A percentile compares a stretch with the other conserved stretches of the same genome.
Evolutionary conservation across 2,797 vertebrate genomes (phyloP).

Genomic region (Rousettus madagascariensis): DNA sequence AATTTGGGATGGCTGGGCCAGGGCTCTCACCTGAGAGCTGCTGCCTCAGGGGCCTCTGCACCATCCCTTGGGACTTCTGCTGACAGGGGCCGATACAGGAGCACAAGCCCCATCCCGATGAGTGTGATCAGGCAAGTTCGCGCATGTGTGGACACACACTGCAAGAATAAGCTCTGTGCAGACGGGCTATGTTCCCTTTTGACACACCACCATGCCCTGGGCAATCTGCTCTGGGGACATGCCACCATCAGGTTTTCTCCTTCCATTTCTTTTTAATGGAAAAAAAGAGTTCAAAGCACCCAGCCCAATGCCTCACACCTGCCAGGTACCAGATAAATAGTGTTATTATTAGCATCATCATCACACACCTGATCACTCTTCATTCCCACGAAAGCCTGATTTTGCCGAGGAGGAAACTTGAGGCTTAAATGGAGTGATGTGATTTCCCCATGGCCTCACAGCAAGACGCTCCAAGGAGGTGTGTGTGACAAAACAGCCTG

Average conservation of each 20-base stretch:
- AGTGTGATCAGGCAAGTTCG: background rate
- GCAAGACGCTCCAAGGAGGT: background rate
- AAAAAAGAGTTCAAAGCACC: constrained; percentile 30
- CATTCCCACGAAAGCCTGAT: constrained; percentile 3
- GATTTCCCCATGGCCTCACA: background rate
- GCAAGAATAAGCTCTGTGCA: background rate
- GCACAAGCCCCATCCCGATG: background rate
- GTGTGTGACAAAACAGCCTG: background rate
- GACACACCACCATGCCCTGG: background rate
- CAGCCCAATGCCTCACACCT: constrained; percentile 34
- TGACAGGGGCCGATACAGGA: fast-evolving
- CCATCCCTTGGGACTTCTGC: background rate
- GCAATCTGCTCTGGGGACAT: background rate
- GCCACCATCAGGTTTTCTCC: background rate
- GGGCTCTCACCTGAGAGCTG: background rate
- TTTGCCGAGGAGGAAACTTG: background rate
- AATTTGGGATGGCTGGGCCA: background rate
- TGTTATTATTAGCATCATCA: constrained; percentile 32
- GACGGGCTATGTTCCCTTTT: background rate
- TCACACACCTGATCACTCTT: background rate
- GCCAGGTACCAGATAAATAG: constrained; percentile 43
- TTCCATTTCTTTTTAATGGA: constrained; percentile 24
- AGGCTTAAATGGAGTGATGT: background rate
- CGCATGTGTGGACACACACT: fast-evolving
- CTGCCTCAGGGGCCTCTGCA: background rate